These are phyloP conservation scores for Hemithea aestivaria DNA, from an alignment of 2,888 invertebrate genomes.

Conservation along the genomic window DNA sequence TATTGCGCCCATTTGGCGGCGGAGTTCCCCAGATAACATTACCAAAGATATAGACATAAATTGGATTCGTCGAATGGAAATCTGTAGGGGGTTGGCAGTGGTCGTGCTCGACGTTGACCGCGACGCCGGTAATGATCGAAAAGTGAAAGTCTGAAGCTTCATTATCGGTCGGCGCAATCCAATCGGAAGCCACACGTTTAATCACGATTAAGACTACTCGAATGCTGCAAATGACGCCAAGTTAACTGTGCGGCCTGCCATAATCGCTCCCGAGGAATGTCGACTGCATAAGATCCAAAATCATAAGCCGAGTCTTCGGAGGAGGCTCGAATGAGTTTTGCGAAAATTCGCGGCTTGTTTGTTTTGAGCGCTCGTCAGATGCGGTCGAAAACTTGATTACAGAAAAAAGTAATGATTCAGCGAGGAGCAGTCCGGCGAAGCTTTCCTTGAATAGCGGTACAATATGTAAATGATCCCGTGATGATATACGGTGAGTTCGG, in stretches of 20 bases:
- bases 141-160: slow-evolving; percentile 64
- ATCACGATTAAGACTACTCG: slow-evolving; percentile 56
- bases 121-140: slow-evolving; percentile 56
- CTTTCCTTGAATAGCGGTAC: slow-evolving; percentile 68
- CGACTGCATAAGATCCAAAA: slow-evolving; percentile 22
- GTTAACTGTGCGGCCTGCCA: slow-evolving; percentile 29
- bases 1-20: slow-evolving; percentile 4
- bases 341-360: slow-evolving; percentile 55
- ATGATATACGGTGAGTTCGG: slow-evolving; percentile 49
- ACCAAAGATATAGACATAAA: slow-evolving; percentile 18
- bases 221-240: slow-evolving; percentile 34
- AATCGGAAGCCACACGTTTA: slow-evolving; percentile 60
- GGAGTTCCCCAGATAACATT: slow-evolving; percentile 2
- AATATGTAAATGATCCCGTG: slow-evolving; percentile 61
- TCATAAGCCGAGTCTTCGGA: slow-evolving; percentile 26
- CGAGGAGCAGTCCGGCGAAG: slow-evolving; percentile 46
- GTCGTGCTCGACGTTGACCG: slow-evolving; percentile 34
- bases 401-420: slow-evolving; percentile 63
- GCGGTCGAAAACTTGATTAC: slow-evolving; percentile 63
- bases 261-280: slow-evolving; percentile 21
- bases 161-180: slow-evolving; percentile 55
- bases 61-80: slow-evolving; percentile 22
- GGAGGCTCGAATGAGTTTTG: slow-evolving; percentile 36
- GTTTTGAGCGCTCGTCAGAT: slow-evolving; percentile 59
- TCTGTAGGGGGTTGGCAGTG: slow-evolving; percentile 39